These are phyloP conservation scores for Drosophila asahinai DNA, from an alignment of 1,140 invertebrate species.

Conservation along the genomic window DNA sequence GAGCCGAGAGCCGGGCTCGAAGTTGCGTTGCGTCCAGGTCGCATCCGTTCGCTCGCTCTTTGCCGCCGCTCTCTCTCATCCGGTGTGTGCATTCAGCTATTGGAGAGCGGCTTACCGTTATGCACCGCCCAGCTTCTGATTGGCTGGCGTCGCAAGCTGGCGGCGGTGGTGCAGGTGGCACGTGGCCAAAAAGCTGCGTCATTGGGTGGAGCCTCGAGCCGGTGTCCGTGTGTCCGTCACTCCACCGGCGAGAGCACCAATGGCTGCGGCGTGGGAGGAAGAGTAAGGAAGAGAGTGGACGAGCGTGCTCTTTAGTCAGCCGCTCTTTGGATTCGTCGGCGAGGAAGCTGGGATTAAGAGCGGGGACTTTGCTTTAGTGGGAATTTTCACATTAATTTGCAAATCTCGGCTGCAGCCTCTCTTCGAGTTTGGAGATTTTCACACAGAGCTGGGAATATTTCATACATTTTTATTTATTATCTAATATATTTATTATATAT, in stretches of 20 bases:
- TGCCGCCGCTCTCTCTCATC: constrained; percentile 4
- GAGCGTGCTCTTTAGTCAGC: not conserved
- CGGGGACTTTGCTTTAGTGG: not conserved
- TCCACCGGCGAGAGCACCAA: constrained; percentile 18
- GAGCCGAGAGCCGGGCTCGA: not conserved
- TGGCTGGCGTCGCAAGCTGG: constrained; percentile 4
- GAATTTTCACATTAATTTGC: constrained; percentile 1
- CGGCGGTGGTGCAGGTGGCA: constrained; percentile 25
- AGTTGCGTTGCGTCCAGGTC: not conserved
- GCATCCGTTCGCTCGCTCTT: constrained; percentile 4
- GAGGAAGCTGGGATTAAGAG: not conserved
- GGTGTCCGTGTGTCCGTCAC: constrained; percentile 3
- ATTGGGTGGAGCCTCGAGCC: constrained; percentile 29
- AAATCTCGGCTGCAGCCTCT: not conserved
- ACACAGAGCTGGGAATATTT: not conserved
- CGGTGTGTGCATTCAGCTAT: constrained; percentile 7
- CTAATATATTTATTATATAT: no score
- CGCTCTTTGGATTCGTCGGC: constrained; percentile 3
- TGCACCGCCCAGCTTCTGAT: constrained; percentile 23
- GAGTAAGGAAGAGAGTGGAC: not conserved
- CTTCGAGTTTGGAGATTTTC: not conserved
- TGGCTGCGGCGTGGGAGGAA: not conserved
- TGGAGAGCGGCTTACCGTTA: constrained; percentile 11
- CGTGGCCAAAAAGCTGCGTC: constrained; percentile 13
- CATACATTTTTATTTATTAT: not conserved